Base-by-base conservation (phyloP, 2,888 invertebrate species). In the Linnaemya tessellans region DNA sequence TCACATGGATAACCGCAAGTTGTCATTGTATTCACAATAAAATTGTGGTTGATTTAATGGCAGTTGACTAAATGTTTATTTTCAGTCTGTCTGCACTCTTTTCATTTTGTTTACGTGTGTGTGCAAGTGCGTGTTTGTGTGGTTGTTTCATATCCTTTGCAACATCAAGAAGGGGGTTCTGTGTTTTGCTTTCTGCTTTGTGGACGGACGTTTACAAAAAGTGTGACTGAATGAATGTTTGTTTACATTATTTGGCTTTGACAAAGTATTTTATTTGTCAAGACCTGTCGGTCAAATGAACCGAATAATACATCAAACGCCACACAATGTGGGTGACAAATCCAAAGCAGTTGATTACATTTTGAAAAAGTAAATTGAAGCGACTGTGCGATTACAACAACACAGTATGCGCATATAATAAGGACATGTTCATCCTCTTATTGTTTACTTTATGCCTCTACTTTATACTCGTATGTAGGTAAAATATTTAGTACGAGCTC, bases 231-330 rank as follows among this genome's bases (percentile, higher is more conserved):
- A 43, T 67, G 78, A 25, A 43, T 71, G 60, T 75, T 70, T 80
- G 81, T 87, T 87, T 90, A 86, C 87, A 75, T 82, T 79, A 80
- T 85, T 85, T 85, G 85, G 54, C 85, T 85, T 85, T 85, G 74
- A 80, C 84, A 84, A 83, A 86, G 88, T 88, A 88, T 88, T 90
- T 89, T 91, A 89, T 92, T 92, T 92, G 91, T 91, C 89, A 91
- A 90, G 92, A 92, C 92, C 92, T 93, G 92, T 93, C 93, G 92
- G 90, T 91, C 92, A 93, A 93, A 93, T 93, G 92, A 93, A 92
- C 92, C 93, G 91, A 92, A 93, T 93, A 93, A 93, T 92, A 92
- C 91, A 91, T 92, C 92, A 92, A 92, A 92, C 92, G 92, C 90
- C 91, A 89, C 88, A 90, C 89, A 91, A 90, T 90, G 89, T 90